These are phyloP conservation scores for Temnothorax unifasciatus DNA, from an alignment of 2,888 invertebrate species.

Conservation along the genomic window DNA sequence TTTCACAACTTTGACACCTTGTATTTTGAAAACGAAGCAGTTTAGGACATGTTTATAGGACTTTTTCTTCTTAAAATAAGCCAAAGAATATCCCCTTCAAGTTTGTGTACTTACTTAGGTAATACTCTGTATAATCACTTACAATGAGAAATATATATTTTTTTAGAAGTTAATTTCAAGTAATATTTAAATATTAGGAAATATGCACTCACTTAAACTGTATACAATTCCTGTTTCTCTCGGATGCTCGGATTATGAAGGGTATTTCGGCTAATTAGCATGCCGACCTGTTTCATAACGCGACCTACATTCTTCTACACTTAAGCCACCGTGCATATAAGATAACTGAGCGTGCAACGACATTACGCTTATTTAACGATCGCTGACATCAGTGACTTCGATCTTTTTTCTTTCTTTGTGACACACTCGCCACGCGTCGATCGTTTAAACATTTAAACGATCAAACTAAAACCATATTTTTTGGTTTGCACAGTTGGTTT, in stretches of 20 bases:
- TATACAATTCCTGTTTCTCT: background rate
- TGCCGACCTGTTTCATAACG: constrained; percentile 53
- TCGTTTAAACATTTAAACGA: background rate
- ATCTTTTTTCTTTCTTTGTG: constrained; percentile 12
- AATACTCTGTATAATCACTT: background rate
- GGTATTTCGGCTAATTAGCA: constrained; percentile 58
- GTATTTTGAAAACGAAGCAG: no score
- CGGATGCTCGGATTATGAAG: constrained; percentile 48
- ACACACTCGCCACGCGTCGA: background rate
- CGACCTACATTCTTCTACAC: constrained; percentile 61
- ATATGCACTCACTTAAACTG: background rate
- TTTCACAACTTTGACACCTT: no score
- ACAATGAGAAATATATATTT: background rate
- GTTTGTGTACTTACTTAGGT: no score
- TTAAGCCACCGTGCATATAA: constrained; percentile 54
- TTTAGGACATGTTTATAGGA: no score
- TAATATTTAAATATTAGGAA: background rate
- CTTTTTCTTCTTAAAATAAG: no score
- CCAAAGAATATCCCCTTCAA: no score
- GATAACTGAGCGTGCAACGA: constrained; percentile 31
- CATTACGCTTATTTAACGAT: constrained; percentile 35
- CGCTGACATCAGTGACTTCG: constrained; percentile 37
- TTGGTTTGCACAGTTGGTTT: background rate
- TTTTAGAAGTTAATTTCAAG: constrained; percentile 2
- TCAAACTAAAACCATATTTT: background rate